Evolutionary conservation across 1,140 invertebrate genomes (phyloP).

Genomic region (Neodiprion lecontei): DNA sequence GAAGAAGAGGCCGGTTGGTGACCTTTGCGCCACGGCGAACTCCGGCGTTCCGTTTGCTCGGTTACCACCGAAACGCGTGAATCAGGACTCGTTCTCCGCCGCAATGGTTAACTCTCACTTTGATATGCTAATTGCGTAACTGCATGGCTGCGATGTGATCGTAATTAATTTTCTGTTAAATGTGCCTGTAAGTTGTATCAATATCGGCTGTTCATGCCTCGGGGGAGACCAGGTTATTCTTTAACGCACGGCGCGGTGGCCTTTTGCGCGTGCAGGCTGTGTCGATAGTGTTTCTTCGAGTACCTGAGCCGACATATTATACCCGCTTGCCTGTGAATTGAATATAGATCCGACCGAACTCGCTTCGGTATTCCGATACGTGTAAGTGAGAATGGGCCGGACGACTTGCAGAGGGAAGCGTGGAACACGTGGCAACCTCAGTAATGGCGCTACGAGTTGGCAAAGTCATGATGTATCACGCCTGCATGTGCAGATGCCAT

Average conservation of each 20-base stretch:
- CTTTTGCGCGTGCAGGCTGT: too few relatives aligned
- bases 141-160: too few relatives aligned
- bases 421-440: background rate
- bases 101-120: conserved; percentile 23
- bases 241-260: too few relatives aligned
- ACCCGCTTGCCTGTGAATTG: too few relatives aligned
- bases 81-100: conserved; percentile 23
- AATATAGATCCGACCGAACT: too few relatives aligned
- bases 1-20: conserved; percentile 31
- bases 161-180: too few relatives aligned
- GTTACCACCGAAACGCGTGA: conserved; percentile 25
- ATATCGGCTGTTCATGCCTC: too few relatives aligned
- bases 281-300: too few relatives aligned
- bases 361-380: too few relatives aligned
- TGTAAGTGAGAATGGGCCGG: background rate
- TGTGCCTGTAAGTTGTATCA: too few relatives aligned
- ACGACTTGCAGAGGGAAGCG: background rate
- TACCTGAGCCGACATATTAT: too few relatives aligned
- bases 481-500: conserved; percentile 11
- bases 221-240: too few relatives aligned
- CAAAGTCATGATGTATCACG: conserved; percentile 13
- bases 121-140: conserved; percentile 25
- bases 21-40: conserved; percentile 36
- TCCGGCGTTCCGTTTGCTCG: conserved; percentile 36
- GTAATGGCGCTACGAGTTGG: background rate